These are phyloP conservation scores for Hapalemur alaotrensis DNA, from an alignment of 2,797 vertebrate species.

Conservation along the genomic window DNA sequence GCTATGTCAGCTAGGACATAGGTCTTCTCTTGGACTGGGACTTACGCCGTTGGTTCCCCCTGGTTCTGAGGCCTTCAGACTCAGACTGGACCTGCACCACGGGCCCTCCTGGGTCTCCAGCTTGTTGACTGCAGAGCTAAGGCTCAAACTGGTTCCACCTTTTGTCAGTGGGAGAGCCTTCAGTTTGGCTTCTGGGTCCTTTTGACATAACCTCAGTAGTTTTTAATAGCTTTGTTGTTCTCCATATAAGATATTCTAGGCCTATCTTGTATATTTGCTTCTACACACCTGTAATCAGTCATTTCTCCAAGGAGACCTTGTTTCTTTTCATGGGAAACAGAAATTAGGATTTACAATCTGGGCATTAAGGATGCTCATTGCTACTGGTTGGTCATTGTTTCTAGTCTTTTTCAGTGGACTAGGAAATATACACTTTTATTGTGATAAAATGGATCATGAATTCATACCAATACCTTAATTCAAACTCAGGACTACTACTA, in stretches of 20 bases:
- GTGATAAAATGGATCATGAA: neutral
- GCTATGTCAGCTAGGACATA: neutral
- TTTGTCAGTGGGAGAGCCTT: neutral
- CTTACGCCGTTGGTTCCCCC: neutral
- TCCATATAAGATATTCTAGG: neutral
- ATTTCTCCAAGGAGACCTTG: neutral
- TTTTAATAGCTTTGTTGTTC: neutral
- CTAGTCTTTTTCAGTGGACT: neutral
- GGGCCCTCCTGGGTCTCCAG: neutral
- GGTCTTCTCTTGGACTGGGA: neutral
- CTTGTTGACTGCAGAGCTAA: neutral
- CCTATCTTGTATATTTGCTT: neutral
- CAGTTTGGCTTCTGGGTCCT: neutral
- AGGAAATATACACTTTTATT: neutral
- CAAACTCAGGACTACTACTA: neutral
- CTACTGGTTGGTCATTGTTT: neutral
- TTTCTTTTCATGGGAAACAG: neutral
- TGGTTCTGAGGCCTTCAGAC: neutral
- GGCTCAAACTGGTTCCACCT: neutral
- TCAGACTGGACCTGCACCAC: no score
- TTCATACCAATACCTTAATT: neutral
- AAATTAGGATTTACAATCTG: neutral
- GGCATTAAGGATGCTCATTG: neutral
- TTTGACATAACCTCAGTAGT: neutral
- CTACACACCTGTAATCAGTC: neutral